phyloP scores from a whole-genome alignment of 2,797 vertebrate genomes.

The Sebastes glaucus region DNA sequence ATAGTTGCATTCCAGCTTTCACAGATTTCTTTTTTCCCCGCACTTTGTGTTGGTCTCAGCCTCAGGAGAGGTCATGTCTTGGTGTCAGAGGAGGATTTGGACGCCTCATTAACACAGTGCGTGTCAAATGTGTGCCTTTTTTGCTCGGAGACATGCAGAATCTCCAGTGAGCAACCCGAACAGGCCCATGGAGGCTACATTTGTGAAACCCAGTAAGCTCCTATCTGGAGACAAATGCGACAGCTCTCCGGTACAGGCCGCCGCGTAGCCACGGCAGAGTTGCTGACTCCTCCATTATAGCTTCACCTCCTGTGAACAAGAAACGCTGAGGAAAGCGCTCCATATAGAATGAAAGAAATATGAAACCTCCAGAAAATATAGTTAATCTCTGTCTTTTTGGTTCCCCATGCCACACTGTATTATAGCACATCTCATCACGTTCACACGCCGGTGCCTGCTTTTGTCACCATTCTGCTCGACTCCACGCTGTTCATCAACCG shows the following conservation, averaged over 20 bases:
- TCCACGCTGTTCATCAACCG: conserved; percentile 22
- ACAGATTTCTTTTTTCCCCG: not conserved
- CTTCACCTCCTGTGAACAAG: conserved; percentile 40
- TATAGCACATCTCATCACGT: not conserved
- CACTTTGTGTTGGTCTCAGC: not conserved
- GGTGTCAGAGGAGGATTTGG: conserved; percentile 19
- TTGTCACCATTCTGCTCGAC: conserved; percentile 2
- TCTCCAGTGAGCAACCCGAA: conserved; percentile 15
- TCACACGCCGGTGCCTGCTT: not conserved
- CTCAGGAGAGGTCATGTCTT: conserved; percentile 6
- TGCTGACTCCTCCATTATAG: conserved; percentile 64
- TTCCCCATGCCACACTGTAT: not conserved
- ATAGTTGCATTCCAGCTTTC: not conserved
- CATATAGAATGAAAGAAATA: conserved; percentile 31
- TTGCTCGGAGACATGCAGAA: conserved; percentile 2
- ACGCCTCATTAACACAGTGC: conserved; percentile 49
- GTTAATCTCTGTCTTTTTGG: conserved; percentile 8
- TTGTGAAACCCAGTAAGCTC: conserved; percentile 29
- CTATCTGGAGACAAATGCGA: conserved; percentile 56
- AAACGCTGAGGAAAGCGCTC: conserved; percentile 54
- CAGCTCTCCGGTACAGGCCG: conserved; percentile 42
- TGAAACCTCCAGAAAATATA: conserved; percentile 14
- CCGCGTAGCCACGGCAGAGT: conserved; percentile 38
- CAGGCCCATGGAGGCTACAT: conserved; percentile 24
- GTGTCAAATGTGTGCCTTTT: conserved; percentile 45